Conservation (phyloP, 2,888 invertebrate species). For the Boloria selene region DNA sequence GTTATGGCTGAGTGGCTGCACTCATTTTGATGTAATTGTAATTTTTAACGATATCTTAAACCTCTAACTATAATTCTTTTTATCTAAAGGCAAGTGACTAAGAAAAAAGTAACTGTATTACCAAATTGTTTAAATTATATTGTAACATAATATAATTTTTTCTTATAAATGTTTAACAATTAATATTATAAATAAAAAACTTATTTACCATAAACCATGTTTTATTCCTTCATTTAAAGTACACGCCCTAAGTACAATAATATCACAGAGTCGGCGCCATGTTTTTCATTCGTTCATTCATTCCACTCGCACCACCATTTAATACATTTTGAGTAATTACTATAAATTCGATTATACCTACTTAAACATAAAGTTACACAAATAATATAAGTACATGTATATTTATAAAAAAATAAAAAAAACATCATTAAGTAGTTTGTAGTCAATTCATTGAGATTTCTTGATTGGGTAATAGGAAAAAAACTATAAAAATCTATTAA, state of each 20-base stretch:
- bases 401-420: not conserved
- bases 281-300: not conserved
- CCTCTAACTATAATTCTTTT: too few relatives aligned
- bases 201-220: conserved; percentile 37
- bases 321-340: not conserved
- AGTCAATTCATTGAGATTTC: too few relatives aligned
- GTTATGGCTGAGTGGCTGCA: too few relatives aligned
- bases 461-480: too few relatives aligned
- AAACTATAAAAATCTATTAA: too few relatives aligned
- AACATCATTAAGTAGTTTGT: not conserved
- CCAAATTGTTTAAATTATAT: too few relatives aligned
- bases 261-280: conserved; percentile 39
- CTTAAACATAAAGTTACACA: conserved; percentile 13
- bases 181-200: conserved; percentile 34
- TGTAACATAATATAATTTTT: too few relatives aligned
- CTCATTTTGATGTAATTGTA: too few relatives aligned
- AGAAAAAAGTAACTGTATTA: too few relatives aligned
- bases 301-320: not conserved
- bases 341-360: conserved; percentile 13
- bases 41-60: too few relatives aligned
- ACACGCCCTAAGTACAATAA: conserved; percentile 30
- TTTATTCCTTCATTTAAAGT: conserved; percentile 32
- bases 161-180: too few relatives aligned
- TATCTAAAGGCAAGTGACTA: too few relatives aligned
- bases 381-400: conserved; percentile 2